Conservation (phyloP, 1,140 invertebrate genomes). For the Diuraphis noxia region DNA sequence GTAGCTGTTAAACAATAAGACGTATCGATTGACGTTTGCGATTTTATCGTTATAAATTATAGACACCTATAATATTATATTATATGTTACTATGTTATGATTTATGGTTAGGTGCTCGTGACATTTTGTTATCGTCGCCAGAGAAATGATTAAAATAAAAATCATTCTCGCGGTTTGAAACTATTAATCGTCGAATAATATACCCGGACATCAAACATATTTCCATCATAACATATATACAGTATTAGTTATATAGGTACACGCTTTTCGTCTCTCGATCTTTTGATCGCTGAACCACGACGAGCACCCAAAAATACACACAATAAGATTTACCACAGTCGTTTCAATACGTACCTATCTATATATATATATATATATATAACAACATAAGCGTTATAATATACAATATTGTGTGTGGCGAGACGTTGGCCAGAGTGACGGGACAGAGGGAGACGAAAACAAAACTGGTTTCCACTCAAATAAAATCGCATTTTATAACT, state of each 20-base stretch:
- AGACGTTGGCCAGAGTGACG: background rate
- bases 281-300: background rate
- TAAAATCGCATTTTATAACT: slow-evolving; percentile 36
- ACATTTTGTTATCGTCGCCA: slow-evolving; percentile 1
- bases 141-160: slow-evolving; percentile 1
- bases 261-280: background rate
- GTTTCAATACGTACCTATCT: background rate
- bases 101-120: background rate
- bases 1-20: background rate
- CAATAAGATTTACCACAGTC: background rate
- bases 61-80: background rate
- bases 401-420: background rate
- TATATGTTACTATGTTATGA: background rate
- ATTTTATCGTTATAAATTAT: background rate
- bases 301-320: background rate
- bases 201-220: background rate
- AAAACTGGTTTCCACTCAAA: slow-evolving; percentile 25
- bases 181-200: background rate
- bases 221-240: background rate
- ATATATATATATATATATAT: background rate
- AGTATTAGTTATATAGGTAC: background rate
- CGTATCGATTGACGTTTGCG: background rate
- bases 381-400: background rate
- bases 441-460: background rate
- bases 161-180: background rate